A percentile compares a stretch with the other conserved stretches of the same genome.
Conservation (phyloP, 2,113 vertebrate genomes). For the Syngnathoides biaculeatus region DNA sequence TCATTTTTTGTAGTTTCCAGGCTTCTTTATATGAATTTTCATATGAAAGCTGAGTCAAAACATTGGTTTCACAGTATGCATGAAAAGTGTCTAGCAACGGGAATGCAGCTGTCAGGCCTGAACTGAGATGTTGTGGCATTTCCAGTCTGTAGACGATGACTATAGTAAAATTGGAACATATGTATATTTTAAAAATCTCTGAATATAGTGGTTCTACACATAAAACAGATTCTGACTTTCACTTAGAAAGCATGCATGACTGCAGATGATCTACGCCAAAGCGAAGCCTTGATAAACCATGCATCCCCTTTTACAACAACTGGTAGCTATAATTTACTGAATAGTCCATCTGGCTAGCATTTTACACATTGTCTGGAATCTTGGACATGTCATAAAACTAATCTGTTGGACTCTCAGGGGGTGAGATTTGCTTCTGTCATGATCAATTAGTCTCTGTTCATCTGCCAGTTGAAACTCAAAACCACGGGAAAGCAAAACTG, state of each 20-base stretch:
- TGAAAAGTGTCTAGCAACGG: slow-evolving; percentile 55
- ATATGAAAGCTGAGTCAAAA: slow-evolving; percentile 29
- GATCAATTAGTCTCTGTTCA: slow-evolving; percentile 43
- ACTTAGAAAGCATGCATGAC: slow-evolving; percentile 17
- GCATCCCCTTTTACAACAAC: slow-evolving; percentile 22
- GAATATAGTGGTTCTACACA: not conserved
- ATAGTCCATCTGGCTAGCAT: slow-evolving; percentile 35
- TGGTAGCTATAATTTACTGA: slow-evolving; percentile 22
- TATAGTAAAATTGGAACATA: slow-evolving; percentile 61
- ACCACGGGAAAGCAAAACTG: slow-evolving; percentile 60
- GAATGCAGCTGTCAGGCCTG: slow-evolving; percentile 52
- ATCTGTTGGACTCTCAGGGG: slow-evolving; percentile 39
- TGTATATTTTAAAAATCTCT: slow-evolving; percentile 31
- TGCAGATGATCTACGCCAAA: slow-evolving; percentile 15
- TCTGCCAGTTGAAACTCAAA: slow-evolving; percentile 29
- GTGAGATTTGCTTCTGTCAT: slow-evolving; percentile 39
- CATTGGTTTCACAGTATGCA: slow-evolving; percentile 16
- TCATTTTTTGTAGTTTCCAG: slow-evolving; percentile 21
- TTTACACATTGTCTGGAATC: slow-evolving; percentile 21
- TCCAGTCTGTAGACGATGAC: slow-evolving; percentile 54
- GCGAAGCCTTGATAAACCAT: slow-evolving; percentile 9
- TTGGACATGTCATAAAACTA: slow-evolving; percentile 58
- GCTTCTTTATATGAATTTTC: slow-evolving; percentile 22
- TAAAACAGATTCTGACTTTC: not conserved
- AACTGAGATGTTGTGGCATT: slow-evolving; percentile 41